Evolutionary conservation across 2,113 vertebrate species (phyloP), one percentile per base, ranked within the genome.

Genomic region (Datnioides undecimradiatus): DNA sequence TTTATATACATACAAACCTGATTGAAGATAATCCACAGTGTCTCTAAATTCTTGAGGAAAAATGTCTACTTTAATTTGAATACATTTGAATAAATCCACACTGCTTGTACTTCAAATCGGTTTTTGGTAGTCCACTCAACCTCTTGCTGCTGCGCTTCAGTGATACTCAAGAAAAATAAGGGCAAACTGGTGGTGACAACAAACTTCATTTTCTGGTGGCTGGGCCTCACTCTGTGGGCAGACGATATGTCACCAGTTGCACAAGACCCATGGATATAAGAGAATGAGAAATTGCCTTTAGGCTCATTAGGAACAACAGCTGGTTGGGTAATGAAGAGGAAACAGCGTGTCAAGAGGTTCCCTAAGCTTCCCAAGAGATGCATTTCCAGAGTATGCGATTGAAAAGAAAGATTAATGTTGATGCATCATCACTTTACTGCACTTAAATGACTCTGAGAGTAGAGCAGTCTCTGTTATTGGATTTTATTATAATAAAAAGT

Each of bases 261-360:
- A 82, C 74, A 55, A 59, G 77, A 90, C 84, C 83, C 80, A 73
- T 76, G 69, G 73, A 85, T 90, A 73, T 80, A 93, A 82, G 83
- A 87, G 76, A 90, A 90, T 92, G 91, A 93, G 86, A 89, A 83
- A 92, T 87, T 93, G 93, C 92, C 93, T 93, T 91, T 87, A 88
- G 92, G 93, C 94, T 95, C 93, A 95, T 95, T 95, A 95, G 93
- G 84, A 93, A 92, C 92, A 95, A 92, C 95, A 95, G 93, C 94
- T 95, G 94, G 90, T 95, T 93, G 92, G 91, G 92, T 95, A 95
- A 95, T 95, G 94, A 95, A 95, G 92, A 94, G 94, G 93, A 95
- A 95, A 93, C 90, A 73, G 82, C 74, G 48, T 94, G 93, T 94
- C 94, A 95, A 89, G 88, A 95, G 93, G 93, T 94, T 94, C 87